Conservation (phyloP, 2,113 vertebrate genomes). For the Pseudopodoces humilis region DNA sequence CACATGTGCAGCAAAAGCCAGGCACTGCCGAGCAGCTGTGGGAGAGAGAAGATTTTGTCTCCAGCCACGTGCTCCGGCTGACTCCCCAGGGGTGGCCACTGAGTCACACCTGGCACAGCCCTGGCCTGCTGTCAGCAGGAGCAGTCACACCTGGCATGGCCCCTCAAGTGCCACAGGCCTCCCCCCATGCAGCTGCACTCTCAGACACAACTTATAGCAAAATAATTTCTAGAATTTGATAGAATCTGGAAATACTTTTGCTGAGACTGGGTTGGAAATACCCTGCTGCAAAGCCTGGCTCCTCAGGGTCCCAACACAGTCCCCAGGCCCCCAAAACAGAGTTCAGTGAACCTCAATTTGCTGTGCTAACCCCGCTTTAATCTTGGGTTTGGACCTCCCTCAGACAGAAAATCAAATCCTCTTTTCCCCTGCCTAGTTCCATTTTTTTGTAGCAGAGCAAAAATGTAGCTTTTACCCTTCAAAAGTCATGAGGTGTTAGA, state of each 20-base stretch:
- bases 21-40: rapidly evolving
- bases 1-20: neutral
- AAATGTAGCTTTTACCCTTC: neutral
- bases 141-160: neutral
- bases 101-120: rapidly evolving
- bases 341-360: neutral
- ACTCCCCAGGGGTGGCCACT: neutral
- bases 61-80: neutral
- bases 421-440: neutral
- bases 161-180: neutral
- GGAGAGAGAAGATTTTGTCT: neutral
- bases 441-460: neutral
- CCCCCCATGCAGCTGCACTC: rapidly evolving
- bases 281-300: neutral
- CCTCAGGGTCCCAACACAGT: too few species aligned
- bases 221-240: neutral
- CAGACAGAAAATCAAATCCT: neutral
- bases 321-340: too few species aligned
- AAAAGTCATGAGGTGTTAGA: neutral
- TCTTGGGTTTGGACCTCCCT: neutral
- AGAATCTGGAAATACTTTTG: neutral
- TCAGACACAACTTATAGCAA: neutral
- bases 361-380: neutral
- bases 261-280: neutral
- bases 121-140: neutral